Percentiles rank a stretch among this genome's conserved stretches.
Evolutionary conservation across 2,797 vertebrate genomes (phyloP).

Genomic region (Lagocephalus sceleratus): DNA sequence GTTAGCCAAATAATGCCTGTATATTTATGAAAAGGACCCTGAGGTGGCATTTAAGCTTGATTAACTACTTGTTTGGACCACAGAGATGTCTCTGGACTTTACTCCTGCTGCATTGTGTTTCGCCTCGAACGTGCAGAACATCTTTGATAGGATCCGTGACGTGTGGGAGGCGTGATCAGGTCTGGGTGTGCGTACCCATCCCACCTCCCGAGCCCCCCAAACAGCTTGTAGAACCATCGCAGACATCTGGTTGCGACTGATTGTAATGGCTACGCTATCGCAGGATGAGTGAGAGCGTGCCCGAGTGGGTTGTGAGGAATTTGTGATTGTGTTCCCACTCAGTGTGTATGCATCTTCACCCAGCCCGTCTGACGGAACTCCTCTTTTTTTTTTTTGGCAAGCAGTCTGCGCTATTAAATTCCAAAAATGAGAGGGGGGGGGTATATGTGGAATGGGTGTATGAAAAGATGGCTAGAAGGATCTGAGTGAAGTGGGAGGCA

Average conservation of each 20-base stretch:
- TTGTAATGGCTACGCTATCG: constrained; percentile 50
- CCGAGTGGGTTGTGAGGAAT: background rate
- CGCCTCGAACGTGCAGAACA: constrained; percentile 10
- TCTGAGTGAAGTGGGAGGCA: background rate
- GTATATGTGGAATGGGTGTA: constrained; percentile 12
- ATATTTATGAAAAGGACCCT: too few relatives aligned
- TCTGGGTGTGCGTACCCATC: constrained; percentile 15
- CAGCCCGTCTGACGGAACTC: constrained; percentile 13
- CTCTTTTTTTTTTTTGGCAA: constrained; percentile 19
- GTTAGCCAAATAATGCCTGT: too few relatives aligned
- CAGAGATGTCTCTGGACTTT: too few relatives aligned
- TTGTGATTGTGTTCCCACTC: background rate
- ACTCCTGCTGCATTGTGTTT: background rate
- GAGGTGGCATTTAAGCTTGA: too few relatives aligned
- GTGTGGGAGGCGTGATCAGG: background rate
- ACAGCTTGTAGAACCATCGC: constrained; percentile 55
- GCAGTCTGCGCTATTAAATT: constrained; percentile 18
- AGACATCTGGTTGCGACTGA: constrained; percentile 59
- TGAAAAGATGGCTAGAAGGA: background rate
- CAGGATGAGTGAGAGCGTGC: constrained; percentile 35
- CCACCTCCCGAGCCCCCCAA: constrained; percentile 45
- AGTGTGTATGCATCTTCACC: constrained; percentile 12
- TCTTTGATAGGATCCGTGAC: constrained; percentile 9
- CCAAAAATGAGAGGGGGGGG: background rate
- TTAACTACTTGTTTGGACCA: too few relatives aligned